Evolutionary conservation across 2,888 invertebrate species (phyloP).

Genomic region (Polyommatus iphigenia): DNA sequence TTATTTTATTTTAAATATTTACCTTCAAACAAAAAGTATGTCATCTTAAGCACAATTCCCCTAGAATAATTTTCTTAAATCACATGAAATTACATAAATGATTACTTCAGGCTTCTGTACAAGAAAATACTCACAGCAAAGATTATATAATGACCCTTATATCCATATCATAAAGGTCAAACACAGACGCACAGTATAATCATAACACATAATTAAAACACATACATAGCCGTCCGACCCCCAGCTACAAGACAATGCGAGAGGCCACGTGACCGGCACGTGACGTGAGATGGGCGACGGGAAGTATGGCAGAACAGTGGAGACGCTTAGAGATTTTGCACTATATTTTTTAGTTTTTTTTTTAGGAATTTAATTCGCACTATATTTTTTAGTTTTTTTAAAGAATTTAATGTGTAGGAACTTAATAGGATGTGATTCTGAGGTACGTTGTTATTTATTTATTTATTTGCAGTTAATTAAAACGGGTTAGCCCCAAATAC

Average conservation of each 20-base stretch:
- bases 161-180: not conserved
- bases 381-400: too few species aligned
- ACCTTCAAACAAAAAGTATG: too few species aligned
- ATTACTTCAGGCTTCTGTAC: not conserved
- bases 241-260: slow-evolving; percentile 5
- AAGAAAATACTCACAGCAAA: too few species aligned
- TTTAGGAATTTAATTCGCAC: too few species aligned
- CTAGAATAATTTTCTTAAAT: not conserved
- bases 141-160: not conserved
- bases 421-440: too few species aligned
- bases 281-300: slow-evolving; percentile 35
- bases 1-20: too few species aligned
- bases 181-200: not conserved
- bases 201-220: slow-evolving; percentile 19
- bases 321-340: not conserved
- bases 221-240: not conserved
- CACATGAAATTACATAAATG: not conserved
- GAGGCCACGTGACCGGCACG: slow-evolving; percentile 28
- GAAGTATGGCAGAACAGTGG: slow-evolving; percentile 29
- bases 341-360: not conserved
- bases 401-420: too few species aligned
- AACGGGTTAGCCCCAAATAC: too few species aligned
- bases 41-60: too few species aligned
- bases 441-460: too few species aligned
- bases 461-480: too few species aligned